A percentile compares a stretch with the other conserved stretches of the same genome.
Evolutionary conservation across 1,140 invertebrate genomes (phyloP).

Genomic region (Drosophila pachea): DNA sequence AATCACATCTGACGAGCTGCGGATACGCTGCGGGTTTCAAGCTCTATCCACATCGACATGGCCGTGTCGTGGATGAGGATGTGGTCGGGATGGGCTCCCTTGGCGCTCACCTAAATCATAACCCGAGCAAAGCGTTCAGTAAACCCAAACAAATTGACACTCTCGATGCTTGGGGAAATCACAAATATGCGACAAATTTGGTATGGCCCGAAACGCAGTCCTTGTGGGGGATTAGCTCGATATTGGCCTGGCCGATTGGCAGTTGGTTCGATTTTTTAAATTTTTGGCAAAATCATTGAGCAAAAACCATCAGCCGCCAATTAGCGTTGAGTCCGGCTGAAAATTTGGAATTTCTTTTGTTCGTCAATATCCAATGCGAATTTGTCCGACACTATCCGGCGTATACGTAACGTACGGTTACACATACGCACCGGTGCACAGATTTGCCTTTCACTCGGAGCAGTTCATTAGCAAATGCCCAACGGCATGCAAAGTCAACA

Average conservation of each 20-base stretch:
- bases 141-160: conserved; percentile 69
- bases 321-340: conserved; percentile 14
- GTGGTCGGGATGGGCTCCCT: conserved; percentile 24
- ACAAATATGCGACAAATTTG: conserved; percentile 46
- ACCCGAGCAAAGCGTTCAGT: conserved; percentile 46
- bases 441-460: conserved; percentile 5
- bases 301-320: conserved; percentile 38
- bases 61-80: conserved; percentile 16
- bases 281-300: conserved; percentile 10
- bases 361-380: background rate
- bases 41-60: conserved; percentile 29
- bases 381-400: background rate
- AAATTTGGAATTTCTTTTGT: too few relatives aligned
- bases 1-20: conserved; percentile 57
- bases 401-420: conserved; percentile 10
- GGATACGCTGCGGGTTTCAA: conserved; percentile 26
- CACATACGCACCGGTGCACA: conserved; percentile 22
- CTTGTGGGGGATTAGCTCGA: background rate
- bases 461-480: conserved; percentile 35
- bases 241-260: background rate
- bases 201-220: conserved; percentile 35
- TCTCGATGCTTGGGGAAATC: conserved; percentile 69
- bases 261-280: background rate
- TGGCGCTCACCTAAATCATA: conserved; percentile 71
- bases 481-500: conserved; percentile 4